Evolutionary conservation across 2,888 invertebrate species (phyloP).

Genomic region (Brachyopa scutellaris): DNA sequence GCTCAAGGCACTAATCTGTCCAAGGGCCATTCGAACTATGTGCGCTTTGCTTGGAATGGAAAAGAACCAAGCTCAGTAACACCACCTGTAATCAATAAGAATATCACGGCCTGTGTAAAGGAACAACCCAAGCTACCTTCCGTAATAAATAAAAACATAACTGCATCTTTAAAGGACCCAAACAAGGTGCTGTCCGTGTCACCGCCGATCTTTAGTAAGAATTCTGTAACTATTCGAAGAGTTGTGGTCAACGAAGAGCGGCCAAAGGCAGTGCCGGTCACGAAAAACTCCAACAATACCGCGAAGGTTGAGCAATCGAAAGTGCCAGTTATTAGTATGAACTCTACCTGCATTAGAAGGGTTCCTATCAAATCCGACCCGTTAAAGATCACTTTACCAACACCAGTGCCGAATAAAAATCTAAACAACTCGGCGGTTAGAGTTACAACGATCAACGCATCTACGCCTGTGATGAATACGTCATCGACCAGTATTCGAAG

Average conservation of each 20-base stretch:
- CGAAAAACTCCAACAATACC: background rate
- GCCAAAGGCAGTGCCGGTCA: slow-evolving; percentile 7
- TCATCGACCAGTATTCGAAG: slow-evolving; percentile 26
- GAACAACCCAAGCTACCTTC: slow-evolving; percentile 30
- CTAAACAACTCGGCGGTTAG: slow-evolving; percentile 26
- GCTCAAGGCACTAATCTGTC: background rate
- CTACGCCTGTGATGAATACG: background rate
- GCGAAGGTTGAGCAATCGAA: slow-evolving; percentile 8
- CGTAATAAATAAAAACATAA: slow-evolving; percentile 46
- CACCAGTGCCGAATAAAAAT: background rate
- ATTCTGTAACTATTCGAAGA: slow-evolving; percentile 55
- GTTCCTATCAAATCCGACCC: slow-evolving; percentile 17
- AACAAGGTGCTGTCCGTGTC: slow-evolving; percentile 24
- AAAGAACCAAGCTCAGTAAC: slow-evolving; percentile 48
- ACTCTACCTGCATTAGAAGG: slow-evolving; percentile 26
- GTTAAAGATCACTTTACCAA: slow-evolving; percentile 1
- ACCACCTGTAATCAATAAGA: slow-evolving; percentile 41
- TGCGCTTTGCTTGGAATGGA: slow-evolving; percentile 56
- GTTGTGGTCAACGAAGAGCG: slow-evolving; percentile 52
- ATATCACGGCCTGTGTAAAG: slow-evolving; percentile 8
- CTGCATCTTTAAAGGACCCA: slow-evolving; percentile 44
- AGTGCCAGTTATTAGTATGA: background rate
- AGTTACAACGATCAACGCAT: slow-evolving; percentile 21
- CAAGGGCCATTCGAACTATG: slow-evolving; percentile 17
- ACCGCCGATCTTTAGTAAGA: slow-evolving; percentile 53